These are phyloP conservation scores for Aplysia californica DNA, from an alignment of 1,140 invertebrate genomes.

Conservation along the genomic window DNA sequence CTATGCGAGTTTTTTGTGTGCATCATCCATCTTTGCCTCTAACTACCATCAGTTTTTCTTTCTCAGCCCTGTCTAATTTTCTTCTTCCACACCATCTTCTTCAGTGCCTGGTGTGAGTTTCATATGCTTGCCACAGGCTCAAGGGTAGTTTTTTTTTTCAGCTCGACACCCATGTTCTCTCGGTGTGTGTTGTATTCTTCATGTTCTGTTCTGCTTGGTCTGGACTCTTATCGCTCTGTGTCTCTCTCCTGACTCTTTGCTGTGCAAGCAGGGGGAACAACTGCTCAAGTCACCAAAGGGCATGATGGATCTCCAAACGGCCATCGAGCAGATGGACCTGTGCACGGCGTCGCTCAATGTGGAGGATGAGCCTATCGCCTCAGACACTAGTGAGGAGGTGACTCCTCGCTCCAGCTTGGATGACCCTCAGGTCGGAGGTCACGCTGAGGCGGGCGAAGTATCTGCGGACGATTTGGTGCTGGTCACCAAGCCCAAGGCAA, in stretches of 20 bases:
- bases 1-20: no score
- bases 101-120: no score
- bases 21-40: no score
- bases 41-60: no score
- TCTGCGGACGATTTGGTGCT: background rate
- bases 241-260: no score
- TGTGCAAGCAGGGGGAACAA: no score
- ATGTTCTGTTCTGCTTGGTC: background rate
- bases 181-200: background rate
- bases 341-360: constrained; percentile 3
- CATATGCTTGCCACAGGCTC: no score
- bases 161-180: background rate
- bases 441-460: background rate
- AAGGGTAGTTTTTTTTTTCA: no score
- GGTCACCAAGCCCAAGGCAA: no score
- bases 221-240: background rate
- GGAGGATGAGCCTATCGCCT: background rate
- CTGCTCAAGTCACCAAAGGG: no score
- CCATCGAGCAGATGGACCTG: constrained; percentile 18
- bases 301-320: background rate
- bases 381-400: background rate
- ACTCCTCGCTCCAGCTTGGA: background rate
- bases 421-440: background rate
- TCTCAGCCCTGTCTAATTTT: no score
- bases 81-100: no score